Evolutionary conservation across 2,888 invertebrate genomes (phyloP).

Genomic region (Graphium colonna): DNA sequence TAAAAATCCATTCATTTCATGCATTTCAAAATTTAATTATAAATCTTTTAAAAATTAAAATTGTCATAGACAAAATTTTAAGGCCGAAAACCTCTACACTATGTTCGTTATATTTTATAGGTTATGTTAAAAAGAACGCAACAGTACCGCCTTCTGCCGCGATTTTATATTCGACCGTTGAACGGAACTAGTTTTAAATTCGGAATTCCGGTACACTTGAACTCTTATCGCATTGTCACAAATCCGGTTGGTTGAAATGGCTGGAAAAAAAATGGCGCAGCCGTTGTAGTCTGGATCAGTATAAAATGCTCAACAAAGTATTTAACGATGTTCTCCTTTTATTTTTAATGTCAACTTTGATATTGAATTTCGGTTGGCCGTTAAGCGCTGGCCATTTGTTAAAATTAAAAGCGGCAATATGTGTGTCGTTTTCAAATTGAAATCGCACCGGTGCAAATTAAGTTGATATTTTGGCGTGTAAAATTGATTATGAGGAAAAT

Average conservation of each 20-base stretch:
- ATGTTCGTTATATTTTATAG: not conserved
- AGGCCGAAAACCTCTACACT: too few relatives aligned
- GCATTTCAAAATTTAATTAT: too few relatives aligned
- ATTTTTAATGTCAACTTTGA: not conserved
- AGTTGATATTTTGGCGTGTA: not conserved
- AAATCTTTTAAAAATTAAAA: too few relatives aligned
- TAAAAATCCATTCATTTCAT: too few relatives aligned
- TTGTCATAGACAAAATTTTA: too few relatives aligned
- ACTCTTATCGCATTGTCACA: conserved; percentile 22
- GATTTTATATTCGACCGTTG: conserved; percentile 16
- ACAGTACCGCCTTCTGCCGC: not conserved
- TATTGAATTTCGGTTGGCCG: not conserved
- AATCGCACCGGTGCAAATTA: not conserved
- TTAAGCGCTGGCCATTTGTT: not conserved
- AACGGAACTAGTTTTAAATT: conserved; percentile 25
- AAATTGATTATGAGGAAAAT: not conserved
- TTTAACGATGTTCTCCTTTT: not conserved
- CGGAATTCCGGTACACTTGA: conserved; percentile 25
- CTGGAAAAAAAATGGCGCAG: conserved; percentile 20
- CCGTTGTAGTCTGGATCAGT: not conserved
- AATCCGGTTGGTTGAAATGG: conserved; percentile 22
- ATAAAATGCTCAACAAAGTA: conserved; percentile 2
- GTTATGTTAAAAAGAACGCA: not conserved
- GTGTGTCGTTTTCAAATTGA: not conserved
- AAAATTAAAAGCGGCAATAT: not conserved